Evolutionary conservation across 2,113 vertebrate genomes (phyloP).

Genomic region (Cyprinodon brontotheroides): DNA sequence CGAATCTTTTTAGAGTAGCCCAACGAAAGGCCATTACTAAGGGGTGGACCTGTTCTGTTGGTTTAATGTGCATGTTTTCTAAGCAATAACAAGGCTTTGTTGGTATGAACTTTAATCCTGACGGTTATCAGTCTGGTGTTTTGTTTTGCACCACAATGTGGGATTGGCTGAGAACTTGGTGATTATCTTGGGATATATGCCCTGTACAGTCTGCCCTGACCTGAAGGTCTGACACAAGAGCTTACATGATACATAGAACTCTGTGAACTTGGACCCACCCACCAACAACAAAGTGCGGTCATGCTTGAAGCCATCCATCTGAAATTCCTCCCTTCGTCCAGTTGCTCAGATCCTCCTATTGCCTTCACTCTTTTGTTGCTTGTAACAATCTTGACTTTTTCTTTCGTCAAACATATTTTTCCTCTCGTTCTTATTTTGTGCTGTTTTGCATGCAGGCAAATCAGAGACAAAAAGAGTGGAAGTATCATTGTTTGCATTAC

Average conservation of each 20-base stretch:
- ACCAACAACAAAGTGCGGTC: conserved; percentile 46
- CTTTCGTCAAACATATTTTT: conserved; percentile 5
- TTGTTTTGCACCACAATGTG: background rate
- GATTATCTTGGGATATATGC: background rate
- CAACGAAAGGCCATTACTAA: too few species aligned
- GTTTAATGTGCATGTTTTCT: too few species aligned
- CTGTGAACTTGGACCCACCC: conserved; percentile 42
- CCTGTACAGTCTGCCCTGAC: background rate
- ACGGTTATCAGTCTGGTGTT: background rate
- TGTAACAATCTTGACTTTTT: conserved; percentile 54
- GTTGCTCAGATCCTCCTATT: conserved; percentile 26
- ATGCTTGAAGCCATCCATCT: conserved; percentile 46
- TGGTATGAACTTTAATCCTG: background rate
- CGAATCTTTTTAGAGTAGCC: too few species aligned
- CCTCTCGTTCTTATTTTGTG: conserved; percentile 33
- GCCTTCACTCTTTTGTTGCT: conserved; percentile 52
- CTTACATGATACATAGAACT: conserved; percentile 13
- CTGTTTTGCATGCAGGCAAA: conserved; percentile 17
- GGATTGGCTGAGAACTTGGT: background rate
- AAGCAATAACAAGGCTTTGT: too few species aligned
- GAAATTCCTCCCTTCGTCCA: conserved; percentile 28
- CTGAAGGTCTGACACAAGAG: conserved; percentile 4
- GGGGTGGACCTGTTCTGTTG: too few species aligned
- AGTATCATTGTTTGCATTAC: conserved; percentile 52
- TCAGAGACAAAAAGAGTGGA: conserved; percentile 60